Evolutionary conservation across 2,797 vertebrate species (phyloP), one percentile per base, ranked within the genome.

Genomic region (Danio jaintianensis): DNA sequence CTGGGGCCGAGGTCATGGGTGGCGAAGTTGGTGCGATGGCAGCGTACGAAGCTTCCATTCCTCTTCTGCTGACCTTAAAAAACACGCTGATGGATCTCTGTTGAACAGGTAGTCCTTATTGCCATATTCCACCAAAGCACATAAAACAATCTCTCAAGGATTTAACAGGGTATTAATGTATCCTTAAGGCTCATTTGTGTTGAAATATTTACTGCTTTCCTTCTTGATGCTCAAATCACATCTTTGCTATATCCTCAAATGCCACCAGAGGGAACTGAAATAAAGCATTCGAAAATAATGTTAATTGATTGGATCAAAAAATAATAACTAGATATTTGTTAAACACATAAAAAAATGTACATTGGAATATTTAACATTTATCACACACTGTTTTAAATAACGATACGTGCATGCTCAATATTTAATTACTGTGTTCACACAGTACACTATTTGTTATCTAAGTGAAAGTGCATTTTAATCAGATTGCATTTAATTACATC

Each of bases 41-140:
- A 5, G 87, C 84, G 9, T 84, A 83, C 47, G 86, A 79, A 20
- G 88, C 80, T 59, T 91, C 90, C 29, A 89, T 90, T 62, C 43
- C 20, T 48, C 20, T n/a, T 22, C 15, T 69, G 52, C n/a, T 55
- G 15, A 53, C 9, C 11, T 80, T 75, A 86, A 63, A 76, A 52
- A 67, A 5, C 71, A 59, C 45, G 42, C 63, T 73, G 36, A 16
- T 11, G 20, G 45, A 66, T 5, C 47, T 74, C 85, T 78, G 38
- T 50, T 59, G 36, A n/a, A 88, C 77, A 86, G 40, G 40, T 22
- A 86, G 79, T 91, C 89, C 84, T 67, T 47, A 22, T 61, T 43
- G 42, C 75, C 88, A 92, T 89, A 62, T 75, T 82, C 45, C 64
- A 75, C 16, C 15, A 50, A 7, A 42, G 36, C 40, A n/a, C 18